phyloP scores from a whole-genome alignment of 2,888 invertebrate genomes.

The Apocheima hispidaria region DNA sequence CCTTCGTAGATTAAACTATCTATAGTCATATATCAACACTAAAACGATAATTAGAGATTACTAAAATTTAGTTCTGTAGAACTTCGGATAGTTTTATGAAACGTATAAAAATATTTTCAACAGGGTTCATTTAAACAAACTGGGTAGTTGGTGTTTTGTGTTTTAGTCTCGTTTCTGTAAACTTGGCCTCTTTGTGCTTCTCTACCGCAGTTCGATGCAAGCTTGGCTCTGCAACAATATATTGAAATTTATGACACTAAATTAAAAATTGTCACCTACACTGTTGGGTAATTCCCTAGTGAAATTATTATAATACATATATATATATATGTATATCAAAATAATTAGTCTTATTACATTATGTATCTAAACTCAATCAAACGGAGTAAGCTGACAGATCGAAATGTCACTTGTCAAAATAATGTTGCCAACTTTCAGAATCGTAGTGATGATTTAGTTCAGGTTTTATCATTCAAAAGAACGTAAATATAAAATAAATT shows the following conservation, averaged over 20 bases:
- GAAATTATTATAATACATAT: no score
- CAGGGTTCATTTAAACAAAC: conserved; percentile 1
- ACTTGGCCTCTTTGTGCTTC: conserved; percentile 28
- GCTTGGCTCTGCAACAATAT: conserved; percentile 50
- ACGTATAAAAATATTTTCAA: conserved; percentile 17
- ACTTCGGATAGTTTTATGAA: conserved; percentile 9
- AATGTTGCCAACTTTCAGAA: no score
- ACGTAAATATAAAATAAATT: no score
- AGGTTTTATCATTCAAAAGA: no score
- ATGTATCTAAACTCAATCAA: no score
- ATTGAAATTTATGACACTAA: neutral
- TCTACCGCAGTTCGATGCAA: conserved; percentile 35
- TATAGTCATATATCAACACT: neutral
- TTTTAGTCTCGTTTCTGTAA: conserved; percentile 32
- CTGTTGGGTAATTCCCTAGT: no score
- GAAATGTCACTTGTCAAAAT: no score
- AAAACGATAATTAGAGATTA: conserved; percentile 5
- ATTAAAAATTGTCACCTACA: no score
- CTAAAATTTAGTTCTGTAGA: conserved; percentile 6
- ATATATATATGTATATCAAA: no score
- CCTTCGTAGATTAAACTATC: neutral
- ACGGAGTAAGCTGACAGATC: no score
- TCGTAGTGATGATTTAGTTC: no score
- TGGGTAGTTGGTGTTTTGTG: conserved; percentile 21
- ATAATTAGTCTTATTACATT: no score